Evolutionary conservation across 2,113 vertebrate genomes (phyloP), one percentile per base, ranked within the genome.

Genomic region (Montifringilla adamsi): DNA sequence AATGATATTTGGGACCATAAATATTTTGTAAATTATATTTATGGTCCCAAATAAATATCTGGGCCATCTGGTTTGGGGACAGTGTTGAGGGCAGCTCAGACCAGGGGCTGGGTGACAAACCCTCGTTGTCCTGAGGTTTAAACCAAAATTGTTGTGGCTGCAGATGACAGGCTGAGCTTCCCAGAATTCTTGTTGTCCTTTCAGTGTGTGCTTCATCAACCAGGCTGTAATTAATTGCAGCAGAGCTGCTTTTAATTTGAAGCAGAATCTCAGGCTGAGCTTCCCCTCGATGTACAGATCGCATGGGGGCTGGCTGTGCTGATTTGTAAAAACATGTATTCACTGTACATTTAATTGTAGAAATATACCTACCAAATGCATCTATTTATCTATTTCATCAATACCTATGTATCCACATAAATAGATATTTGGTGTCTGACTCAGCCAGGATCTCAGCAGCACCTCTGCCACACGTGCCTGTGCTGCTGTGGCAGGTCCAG

Each of bases 61-160:
- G 80, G 94, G 83, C 96, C 96, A 95, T 96, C 95, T 95, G 90
- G 60, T 91, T 95, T 95, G 87, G 93, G 94, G 92, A 87, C 94
- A 91, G 80, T 58, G 37, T 74, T 96, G 79, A 78, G 92, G 63
- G 88, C 35, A 55, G 93, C 89, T 74, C 70, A 83, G 87, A 17
- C 16, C n/a, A 66, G 76, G 88, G 95, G 53, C 82, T 83, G 37
- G 9, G 81, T 89, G 91, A 90, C 90, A 97, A 93, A 88, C 62
- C 75, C 80, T 80, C 52, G 2, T 66, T 92, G 92, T 95, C 58
- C 91, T 59, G 90, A 94, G 84, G 64, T 88, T 79, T 63, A 55
- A 96, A 84, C 84, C 84, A 53, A 95, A 95, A 82, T 89, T 73
- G 46, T 90, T 93, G 87, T 23, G 84, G 93, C 87, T 90, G 18